phyloP scores from a whole-genome alignment of 1,140 invertebrate genomes.

The Babylonia areolata region DNA sequence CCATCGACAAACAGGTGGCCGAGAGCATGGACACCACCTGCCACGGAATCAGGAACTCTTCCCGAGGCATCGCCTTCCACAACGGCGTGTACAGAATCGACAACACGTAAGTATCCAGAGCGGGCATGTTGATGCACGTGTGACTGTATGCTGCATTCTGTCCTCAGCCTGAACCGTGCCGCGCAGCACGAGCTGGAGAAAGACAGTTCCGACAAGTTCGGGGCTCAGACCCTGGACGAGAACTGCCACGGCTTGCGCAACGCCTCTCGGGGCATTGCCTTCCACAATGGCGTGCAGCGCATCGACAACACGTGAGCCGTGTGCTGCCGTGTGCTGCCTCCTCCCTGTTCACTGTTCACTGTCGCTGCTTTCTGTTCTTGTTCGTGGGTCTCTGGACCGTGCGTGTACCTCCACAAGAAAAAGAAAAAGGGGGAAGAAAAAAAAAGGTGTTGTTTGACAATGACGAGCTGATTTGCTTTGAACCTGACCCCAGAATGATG shows the following conservation, averaged over 20 bases:
- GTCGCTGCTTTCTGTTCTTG: neutral
- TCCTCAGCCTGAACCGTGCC: constrained; percentile 72
- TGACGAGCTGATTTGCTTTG: no score
- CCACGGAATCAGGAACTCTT: constrained; percentile 87
- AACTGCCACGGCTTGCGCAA: constrained; percentile 89
- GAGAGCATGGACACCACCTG: constrained; percentile 89
- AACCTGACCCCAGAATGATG: no score
- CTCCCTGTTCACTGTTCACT: neutral
- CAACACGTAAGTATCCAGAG: constrained; percentile 81
- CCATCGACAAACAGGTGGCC: constrained; percentile 90
- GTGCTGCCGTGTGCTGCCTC: neutral
- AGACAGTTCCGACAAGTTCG: constrained; percentile 92
- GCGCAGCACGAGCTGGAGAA: constrained; percentile 90
- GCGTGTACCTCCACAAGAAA: neutral
- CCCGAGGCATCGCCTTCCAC: constrained; percentile 89
- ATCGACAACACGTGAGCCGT: constrained; percentile 86
- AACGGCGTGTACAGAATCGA: constrained; percentile 93
- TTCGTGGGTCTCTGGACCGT: constrained; percentile 12
- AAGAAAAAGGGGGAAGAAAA: no score
- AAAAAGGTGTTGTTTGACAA: no score
- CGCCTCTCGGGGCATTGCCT: constrained; percentile 89
- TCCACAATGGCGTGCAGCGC: constrained; percentile 93
- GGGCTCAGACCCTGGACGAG: constrained; percentile 89
- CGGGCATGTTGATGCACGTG: neutral
- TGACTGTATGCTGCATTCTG: neutral